Evolutionary conservation across 1,140 invertebrate species (phyloP).

Genomic region (Heliconius hewitsoni): DNA sequence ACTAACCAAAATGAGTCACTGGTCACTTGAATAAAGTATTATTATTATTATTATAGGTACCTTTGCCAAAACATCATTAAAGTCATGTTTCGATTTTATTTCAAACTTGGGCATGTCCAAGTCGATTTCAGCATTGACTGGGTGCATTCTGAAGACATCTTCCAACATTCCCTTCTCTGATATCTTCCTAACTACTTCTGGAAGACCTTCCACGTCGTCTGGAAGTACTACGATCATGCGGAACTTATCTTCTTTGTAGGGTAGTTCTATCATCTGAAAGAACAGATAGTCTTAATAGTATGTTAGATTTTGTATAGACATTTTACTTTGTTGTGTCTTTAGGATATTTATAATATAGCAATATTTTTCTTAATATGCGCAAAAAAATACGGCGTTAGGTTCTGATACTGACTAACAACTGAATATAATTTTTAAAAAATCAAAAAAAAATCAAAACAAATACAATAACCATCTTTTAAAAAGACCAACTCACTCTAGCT

Average conservation of each 20-base stretch:
- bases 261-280: conserved; percentile 51
- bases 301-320: too few species aligned
- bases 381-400: too few species aligned
- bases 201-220: conserved; percentile 49
- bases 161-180: conserved; percentile 36
- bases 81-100: conserved; percentile 43
- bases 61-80: conserved; percentile 49
- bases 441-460: too few species aligned
- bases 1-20: too few species aligned
- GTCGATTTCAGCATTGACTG: conserved; percentile 27
- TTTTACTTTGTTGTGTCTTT: too few species aligned
- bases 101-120: conserved; percentile 56
- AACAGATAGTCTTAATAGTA: not conserved
- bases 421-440: too few species aligned
- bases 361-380: too few species aligned
- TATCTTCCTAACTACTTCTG: conserved; percentile 44
- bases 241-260: conserved; percentile 54
- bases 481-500: conserved; percentile 36
- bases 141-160: conserved; percentile 36
- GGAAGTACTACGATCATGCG: conserved; percentile 56
- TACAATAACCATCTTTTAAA: too few species aligned
- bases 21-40: too few species aligned
- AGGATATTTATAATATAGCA: too few species aligned
- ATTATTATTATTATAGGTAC: too few species aligned
- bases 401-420: too few species aligned